phyloP scores from a whole-genome alignment of 2,113 vertebrate genomes.

The Clarias gariepinus region DNA sequence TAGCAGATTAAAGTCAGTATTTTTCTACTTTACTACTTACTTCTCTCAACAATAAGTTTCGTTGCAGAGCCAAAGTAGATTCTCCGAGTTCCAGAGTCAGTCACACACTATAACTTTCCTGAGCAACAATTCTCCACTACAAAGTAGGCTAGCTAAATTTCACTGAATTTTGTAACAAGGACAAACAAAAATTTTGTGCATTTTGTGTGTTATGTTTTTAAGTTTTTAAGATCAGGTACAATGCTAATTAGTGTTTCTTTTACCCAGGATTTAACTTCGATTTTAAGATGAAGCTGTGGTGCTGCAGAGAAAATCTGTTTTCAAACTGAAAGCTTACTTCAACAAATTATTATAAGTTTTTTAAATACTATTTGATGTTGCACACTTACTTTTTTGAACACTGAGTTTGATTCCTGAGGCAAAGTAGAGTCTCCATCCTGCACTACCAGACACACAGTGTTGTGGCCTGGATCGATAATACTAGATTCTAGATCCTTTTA shows the following conservation, averaged over 20 bases:
- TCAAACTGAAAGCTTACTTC: neutral
- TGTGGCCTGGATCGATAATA: conserved; percentile 6
- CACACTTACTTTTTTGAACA: conserved; percentile 39
- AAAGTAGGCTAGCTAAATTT: neutral
- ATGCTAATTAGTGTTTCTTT: neutral
- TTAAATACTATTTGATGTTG: neutral
- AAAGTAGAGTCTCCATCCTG: conserved; percentile 24
- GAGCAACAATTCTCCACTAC: conserved; percentile 36
- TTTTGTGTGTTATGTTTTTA: too few relatives aligned
- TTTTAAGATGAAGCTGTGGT: neutral
- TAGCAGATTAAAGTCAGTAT: neutral
- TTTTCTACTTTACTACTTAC: conserved; percentile 24
- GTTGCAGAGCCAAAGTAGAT: conserved; percentile 42
- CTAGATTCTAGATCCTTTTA: neutral
- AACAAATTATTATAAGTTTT: neutral
- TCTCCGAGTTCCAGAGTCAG: conserved; percentile 8
- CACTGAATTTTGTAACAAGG: neutral
- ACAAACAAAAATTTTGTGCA: neutral
- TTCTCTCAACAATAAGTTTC: conserved; percentile 29
- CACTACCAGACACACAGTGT: conserved; percentile 38
- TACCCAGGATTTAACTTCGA: neutral
- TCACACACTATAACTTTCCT: conserved; percentile 42
- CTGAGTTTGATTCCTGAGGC: conserved; percentile 33
- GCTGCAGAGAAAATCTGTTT: neutral
- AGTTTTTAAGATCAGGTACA: neutral